phyloP scores from a whole-genome alignment of 2,797 vertebrate genomes.

The Lacerta viridis region DNA sequence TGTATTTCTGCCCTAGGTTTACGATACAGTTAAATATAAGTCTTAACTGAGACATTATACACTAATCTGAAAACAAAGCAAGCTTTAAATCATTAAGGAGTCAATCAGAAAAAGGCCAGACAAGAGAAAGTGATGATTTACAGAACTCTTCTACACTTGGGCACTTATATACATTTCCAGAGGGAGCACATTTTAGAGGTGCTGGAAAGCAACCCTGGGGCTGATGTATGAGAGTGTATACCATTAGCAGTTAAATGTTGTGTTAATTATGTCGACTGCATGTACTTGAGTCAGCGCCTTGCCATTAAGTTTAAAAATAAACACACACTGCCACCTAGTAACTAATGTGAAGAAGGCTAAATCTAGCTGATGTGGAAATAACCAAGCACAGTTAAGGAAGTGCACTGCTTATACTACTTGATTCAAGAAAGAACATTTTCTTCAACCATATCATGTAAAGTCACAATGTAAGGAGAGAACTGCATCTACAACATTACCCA shows the following conservation, averaged over 20 bases:
- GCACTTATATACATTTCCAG: background rate
- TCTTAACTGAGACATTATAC: background rate
- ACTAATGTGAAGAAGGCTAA: background rate
- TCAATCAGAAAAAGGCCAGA: background rate
- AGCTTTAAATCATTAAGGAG: conserved; percentile 10
- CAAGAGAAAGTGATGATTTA: background rate
- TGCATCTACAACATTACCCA: background rate
- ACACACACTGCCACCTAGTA: background rate
- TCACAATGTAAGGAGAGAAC: background rate
- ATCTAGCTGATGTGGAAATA: background rate
- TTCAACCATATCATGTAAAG: background rate
- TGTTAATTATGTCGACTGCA: conserved; percentile 13
- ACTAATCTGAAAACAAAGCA: background rate
- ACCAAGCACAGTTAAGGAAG: background rate
- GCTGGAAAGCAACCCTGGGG: background rate
- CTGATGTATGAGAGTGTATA: background rate
- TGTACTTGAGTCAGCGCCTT: background rate
- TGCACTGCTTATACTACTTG: background rate
- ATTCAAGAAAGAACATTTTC: background rate
- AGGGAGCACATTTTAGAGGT: background rate
- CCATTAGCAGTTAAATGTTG: conserved; percentile 27
- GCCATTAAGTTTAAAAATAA: conserved; percentile 25
- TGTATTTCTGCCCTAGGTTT: background rate
- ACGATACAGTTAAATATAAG: background rate
- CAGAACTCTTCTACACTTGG: background rate